Percentiles rank a stretch among this genome's conserved stretches.
Conservation (phyloP, 2,797 vertebrate genomes). For the Schizopygopsis pylzovi region DNA sequence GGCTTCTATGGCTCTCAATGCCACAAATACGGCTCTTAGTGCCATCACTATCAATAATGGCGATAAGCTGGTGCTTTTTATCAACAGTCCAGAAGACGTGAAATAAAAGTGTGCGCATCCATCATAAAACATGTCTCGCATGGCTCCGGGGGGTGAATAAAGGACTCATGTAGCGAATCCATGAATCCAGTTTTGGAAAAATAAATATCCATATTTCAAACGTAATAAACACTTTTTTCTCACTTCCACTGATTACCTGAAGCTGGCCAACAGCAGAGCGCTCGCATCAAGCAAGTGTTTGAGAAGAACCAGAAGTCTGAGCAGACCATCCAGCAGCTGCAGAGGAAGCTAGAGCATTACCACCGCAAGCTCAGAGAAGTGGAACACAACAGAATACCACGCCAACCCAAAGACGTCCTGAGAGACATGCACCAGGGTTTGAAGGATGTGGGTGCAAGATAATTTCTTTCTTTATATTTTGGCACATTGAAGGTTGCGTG, state of each 20-base stretch:
- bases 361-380: constrained; percentile 93
- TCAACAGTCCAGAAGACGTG: no score
- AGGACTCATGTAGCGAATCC: no score
- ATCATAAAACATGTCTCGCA: no score
- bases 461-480: neutral
- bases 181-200: no score
- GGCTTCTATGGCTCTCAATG: no score
- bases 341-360: constrained; percentile 96
- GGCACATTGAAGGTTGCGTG: neutral
- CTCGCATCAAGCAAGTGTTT: constrained; percentile 96
- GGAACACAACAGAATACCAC: constrained; percentile 94
- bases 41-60: no score
- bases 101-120: no score
- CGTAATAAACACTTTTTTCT: no score
- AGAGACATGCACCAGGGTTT: constrained; percentile 97
- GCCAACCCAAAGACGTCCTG: constrained; percentile 94
- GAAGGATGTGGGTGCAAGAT: constrained; percentile 96
- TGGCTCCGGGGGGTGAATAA: no score
- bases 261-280: constrained; percentile 95
- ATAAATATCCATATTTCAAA: no score
- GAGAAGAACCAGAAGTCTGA: constrained; percentile 99
- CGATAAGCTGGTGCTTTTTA: no score
- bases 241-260: constrained; percentile 87
- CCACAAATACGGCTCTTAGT: no score
- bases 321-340: constrained; percentile 93